Evolutionary conservation across 2,888 invertebrate species (phyloP), one percentile per base, ranked within the genome.

Genomic region (Leucoma salicis): DNA sequence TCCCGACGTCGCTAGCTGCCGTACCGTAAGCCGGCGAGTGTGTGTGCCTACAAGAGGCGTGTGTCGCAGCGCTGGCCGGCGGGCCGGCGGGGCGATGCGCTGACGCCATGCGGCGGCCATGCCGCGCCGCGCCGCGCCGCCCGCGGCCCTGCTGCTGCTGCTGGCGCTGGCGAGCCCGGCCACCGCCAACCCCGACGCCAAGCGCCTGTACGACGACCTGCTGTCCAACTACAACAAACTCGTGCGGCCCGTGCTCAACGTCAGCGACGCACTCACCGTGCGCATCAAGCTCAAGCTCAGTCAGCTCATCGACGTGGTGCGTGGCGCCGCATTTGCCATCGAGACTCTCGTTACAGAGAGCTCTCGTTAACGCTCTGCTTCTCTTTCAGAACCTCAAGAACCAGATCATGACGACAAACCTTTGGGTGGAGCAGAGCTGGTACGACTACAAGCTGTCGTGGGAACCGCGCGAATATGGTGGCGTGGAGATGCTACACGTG

Each of bases 301-400:
- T 39, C 98, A 98, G 90, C 95, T 98, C 78, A 98, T 98, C 78
- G 98, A 98, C 89, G 97, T 98, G 93, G 98, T 98, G 88, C 94
- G 97, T 92, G 2, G 31, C 31, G 2, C 18, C 34, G 14, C 6
- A 4, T 4, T 6, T 16, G 3, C 3, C 6, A 16, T 6, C 6
- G 3, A 16, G 3, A 16, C 6, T 16, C 16, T 3, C 16, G 6
- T 6, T 16, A 4, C 16, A 6, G 16, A 16, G 16, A 16, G 3
- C 15, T 27, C 16, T 15, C 18, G 14, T 12, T 7, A 1, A 1
- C 11, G 6, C 35, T 0, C 21, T 6, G 8, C 34, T 27, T 39
- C 48, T 57, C 57, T 75, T 95, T 46, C 93, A 97, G 97, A 97
- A 97, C 86, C 92, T 97, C 76, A 97, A 96, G 90, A 97, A 97